Conservation (phyloP, 2,113 vertebrate species). For the Porphyrio hochstetteri region DNA sequence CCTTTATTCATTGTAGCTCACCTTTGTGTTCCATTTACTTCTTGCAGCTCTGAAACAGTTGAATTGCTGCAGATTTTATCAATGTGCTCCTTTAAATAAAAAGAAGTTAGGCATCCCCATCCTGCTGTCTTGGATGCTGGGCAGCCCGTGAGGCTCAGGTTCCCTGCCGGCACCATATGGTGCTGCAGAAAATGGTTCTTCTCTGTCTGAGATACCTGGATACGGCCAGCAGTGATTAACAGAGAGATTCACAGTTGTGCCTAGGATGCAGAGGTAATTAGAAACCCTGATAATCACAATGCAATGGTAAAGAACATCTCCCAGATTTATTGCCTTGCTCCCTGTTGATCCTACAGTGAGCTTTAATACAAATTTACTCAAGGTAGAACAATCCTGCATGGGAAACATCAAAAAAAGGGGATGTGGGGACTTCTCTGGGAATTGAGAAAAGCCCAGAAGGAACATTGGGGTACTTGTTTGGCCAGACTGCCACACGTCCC, state of each 20-base stretch:
- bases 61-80: not conserved
- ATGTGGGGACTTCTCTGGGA: not conserved
- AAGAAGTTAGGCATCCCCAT: not conserved
- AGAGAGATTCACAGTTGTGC: not conserved
- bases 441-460: not conserved
- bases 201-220: not conserved
- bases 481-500: not conserved
- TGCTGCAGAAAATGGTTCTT: not conserved
- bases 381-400: not conserved
- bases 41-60: not conserved
- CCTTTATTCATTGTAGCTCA: not conserved
- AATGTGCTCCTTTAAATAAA: not conserved
- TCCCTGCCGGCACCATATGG: not conserved
- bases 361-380: not conserved
- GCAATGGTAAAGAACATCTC: not conserved
- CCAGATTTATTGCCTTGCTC: not conserved
- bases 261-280: slow-evolving; percentile 3
- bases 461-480: not conserved
- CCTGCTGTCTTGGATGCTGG: not conserved
- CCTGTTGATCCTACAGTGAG: not conserved
- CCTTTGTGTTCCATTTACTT: not conserved
- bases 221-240: not conserved
- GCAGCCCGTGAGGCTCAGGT: not conserved
- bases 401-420: not conserved
- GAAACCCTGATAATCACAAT: not conserved